phyloP scores from a whole-genome alignment of 2,797 vertebrate genomes.

The Trichosurus vulpecula region DNA sequence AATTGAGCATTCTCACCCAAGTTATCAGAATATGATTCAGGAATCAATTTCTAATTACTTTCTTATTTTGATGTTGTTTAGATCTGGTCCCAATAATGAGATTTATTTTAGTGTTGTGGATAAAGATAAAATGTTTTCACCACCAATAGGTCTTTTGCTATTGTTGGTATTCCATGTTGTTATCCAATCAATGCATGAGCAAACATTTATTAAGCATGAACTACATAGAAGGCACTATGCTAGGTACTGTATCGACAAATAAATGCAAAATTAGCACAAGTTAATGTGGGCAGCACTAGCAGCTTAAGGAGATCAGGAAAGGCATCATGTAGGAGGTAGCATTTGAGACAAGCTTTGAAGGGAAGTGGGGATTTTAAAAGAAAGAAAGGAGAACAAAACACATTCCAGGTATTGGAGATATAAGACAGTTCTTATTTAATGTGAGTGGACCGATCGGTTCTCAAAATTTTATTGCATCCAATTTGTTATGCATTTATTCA shows the following conservation, averaged over 20 bases:
- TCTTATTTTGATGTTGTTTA: not conserved
- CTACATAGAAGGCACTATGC: not conserved
- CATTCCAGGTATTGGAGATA: not conserved
- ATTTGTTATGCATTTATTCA: not conserved
- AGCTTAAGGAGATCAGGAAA: not conserved
- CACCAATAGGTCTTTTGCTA: not conserved
- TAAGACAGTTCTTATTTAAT: not conserved
- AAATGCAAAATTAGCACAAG: not conserved
- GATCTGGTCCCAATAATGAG: not conserved
- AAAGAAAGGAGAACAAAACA: not conserved
- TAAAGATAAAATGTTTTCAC: not conserved
- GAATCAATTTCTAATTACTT: not conserved
- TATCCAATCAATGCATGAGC: not conserved
- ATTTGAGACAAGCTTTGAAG: not conserved
- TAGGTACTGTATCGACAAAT: not conserved
- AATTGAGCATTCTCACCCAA: not conserved
- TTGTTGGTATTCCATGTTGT: not conserved
- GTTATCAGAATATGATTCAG: not conserved
- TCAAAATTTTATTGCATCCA: not conserved
- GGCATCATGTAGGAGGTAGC: not conserved
- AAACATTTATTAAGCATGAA: not conserved
- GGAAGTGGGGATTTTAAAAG: not conserved
- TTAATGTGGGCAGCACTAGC: not conserved
- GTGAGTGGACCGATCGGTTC: not conserved
- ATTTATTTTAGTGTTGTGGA: not conserved